A percentile compares a stretch with the other conserved stretches of the same genome.
Conservation (phyloP, 2,113 vertebrate species). For the Collichthys lucidus region DNA sequence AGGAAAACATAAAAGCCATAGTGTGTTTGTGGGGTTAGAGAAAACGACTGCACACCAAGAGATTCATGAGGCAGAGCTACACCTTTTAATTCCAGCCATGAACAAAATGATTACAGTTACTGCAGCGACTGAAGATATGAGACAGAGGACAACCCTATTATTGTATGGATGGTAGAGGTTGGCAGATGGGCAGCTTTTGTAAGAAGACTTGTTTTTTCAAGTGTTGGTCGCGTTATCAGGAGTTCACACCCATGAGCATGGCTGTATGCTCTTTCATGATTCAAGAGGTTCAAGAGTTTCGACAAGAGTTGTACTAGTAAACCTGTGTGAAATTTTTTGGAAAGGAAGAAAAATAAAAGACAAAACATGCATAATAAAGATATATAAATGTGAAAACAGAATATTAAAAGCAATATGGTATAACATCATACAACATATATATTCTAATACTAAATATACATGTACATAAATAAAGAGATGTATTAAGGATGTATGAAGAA, state of each 20-base stretch:
- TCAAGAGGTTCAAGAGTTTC: too few relatives aligned
- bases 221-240: not conserved
- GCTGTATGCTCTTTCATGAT: not conserved
- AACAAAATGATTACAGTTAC: conserved; percentile 7
- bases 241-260: not conserved
- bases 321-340: too few relatives aligned
- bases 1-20: not conserved
- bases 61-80: not conserved
- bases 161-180: not conserved
- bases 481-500: too few relatives aligned
- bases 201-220: not conserved
- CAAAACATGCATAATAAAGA: too few relatives aligned
- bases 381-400: too few relatives aligned
- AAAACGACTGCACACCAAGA: not conserved
- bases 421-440: too few relatives aligned
- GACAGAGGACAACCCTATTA: not conserved
- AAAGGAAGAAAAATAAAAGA: too few relatives aligned
- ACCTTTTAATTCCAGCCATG: not conserved
- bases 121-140: not conserved
- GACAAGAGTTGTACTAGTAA: too few relatives aligned
- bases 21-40: not conserved
- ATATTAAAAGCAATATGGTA: too few relatives aligned
- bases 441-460: too few relatives aligned
- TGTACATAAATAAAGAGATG: too few relatives aligned
- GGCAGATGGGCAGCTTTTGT: not conserved